Base-by-base conservation (phyloP, 2,797 vertebrate species). In the Lycodopsis pacificus region DNA sequence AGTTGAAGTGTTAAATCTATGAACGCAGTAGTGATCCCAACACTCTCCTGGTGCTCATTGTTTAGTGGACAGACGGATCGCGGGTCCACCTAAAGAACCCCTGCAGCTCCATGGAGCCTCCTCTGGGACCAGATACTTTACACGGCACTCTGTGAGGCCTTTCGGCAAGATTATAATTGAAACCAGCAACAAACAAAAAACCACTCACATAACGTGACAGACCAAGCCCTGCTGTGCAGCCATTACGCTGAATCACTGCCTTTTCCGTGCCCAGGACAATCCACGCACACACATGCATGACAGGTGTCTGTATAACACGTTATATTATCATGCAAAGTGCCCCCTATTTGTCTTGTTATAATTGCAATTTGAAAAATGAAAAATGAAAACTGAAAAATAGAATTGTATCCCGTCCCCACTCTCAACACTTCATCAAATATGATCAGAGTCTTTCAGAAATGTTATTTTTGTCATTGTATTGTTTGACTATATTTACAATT, bases 181-280 rank as follows among this genome's bases (percentile, higher is more conserved):
- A 85, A 75, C 70, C 14, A 75, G 81, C 85, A 80, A 88, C 70
- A 86, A 85, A 72, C 4, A 83, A 90, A 91, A 86, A 86, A 84
- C 5, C 83, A 83, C 81, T 79, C 51, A 67, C 59, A 72, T 76
- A 65, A 81, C 30, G 65, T 83, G 83, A 69, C 73, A 72, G 78
- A 73, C 63, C 56, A 10, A 46, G 70, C 64, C 82, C 81, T 53
- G 86, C 85, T 88, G 83, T 5, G 81, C 75, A 25, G 61, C 82
- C 40, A 63, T 65, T 34, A 20, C 5, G 13, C 25, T 15, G 15
- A 64, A 44, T 64, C 62, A 4, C 8, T 27, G 40, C 38, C 36
- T 63, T 48, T 65, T 65, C 27, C 11, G 25, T 64, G 40, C 62
- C 62, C 22, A 4, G 15, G 40, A 64, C 62, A 44, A 46, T 19